Evolutionary conservation across 2,113 vertebrate genomes (phyloP), one percentile per base, ranked within the genome.

Genomic region (Antigone vipio): DNA sequence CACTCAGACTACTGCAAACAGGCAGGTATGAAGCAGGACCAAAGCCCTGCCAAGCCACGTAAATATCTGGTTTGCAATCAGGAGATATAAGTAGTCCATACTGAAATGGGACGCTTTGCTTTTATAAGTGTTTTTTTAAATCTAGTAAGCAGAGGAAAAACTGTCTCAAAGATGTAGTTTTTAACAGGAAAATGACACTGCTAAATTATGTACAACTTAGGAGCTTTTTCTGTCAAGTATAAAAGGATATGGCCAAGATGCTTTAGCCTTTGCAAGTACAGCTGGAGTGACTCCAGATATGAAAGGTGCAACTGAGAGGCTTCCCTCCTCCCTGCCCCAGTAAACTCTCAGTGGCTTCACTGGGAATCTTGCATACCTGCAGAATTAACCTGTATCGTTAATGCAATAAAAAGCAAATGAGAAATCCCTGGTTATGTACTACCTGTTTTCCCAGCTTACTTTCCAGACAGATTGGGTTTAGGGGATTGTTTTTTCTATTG

Each of bases 401-500:
- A 27, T 20, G 64, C 4, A 82, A 50, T 35, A 72, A 88, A 68
- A 81, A 67, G 16, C 9, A 81, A 75, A 85, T 13, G 11, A 71
- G 32, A 87, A 87, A 91, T 49, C 32, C 16, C 17, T 88, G 34
- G 4, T 83, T 83, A 72, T 68, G 17, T 49, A 22, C 9, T 60
- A 64, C 40, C 17, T 23, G 8, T 71, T 95, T 96, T 83, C 50
- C 8, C 40, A 91, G 45, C 19, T 63, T 71, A 32, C 20, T 85
- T 13, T 78, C 29, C 78, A 92, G n/a, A 80, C 23, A 80, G 9
- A 42, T 69, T 56, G 0, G 26, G 7, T 84, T 74, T 89, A 49
- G 7, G 9, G 8, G 4, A 1, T 2, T 78, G 8, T 1, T 55
- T 73, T 86, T 80, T 3, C n/a, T 76, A 3, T 12, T 32, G 30